Percentiles rank a stretch among this genome's conserved stretches.
Evolutionary conservation across 2,797 vertebrate species (phyloP).

Genomic region (Clarias laeviceps): DNA sequence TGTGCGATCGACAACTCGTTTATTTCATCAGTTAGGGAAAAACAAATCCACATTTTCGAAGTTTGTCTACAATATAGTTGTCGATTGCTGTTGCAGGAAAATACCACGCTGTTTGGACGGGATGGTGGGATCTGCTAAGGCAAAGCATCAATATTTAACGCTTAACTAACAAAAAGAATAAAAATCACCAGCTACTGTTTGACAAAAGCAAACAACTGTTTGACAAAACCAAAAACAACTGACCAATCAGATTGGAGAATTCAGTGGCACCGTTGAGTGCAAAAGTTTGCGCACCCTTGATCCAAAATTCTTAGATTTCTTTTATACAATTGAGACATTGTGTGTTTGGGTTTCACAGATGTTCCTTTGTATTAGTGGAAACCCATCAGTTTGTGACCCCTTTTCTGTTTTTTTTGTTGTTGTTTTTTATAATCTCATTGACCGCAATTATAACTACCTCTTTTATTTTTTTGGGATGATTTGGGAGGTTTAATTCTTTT

Average conservation of each 20-base stretch:
- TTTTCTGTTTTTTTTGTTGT: no score
- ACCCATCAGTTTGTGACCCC: background rate
- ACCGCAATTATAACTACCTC: background rate
- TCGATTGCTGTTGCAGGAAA: background rate
- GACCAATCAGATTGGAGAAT: background rate
- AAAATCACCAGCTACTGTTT: background rate
- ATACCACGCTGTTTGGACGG: background rate
- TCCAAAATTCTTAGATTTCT: background rate
- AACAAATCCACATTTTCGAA: background rate
- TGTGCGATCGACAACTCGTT: background rate
- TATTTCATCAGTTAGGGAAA: background rate
- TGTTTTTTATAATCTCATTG: no score
- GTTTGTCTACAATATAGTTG: no score
- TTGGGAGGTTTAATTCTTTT: no score
- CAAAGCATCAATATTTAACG: background rate
- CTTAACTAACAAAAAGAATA: background rate
- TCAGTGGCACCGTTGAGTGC: background rate
- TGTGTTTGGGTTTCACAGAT: background rate
- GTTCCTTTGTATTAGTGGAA: background rate
- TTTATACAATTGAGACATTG: background rate
- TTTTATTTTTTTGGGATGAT: no score
- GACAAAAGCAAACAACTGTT: background rate
- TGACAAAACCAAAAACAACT: background rate
- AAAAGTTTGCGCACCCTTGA: background rate
- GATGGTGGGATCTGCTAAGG: background rate